These are phyloP conservation scores for Microtus oregoni DNA, from an alignment of 2,113 vertebrate genomes.

Conservation along the genomic window DNA sequence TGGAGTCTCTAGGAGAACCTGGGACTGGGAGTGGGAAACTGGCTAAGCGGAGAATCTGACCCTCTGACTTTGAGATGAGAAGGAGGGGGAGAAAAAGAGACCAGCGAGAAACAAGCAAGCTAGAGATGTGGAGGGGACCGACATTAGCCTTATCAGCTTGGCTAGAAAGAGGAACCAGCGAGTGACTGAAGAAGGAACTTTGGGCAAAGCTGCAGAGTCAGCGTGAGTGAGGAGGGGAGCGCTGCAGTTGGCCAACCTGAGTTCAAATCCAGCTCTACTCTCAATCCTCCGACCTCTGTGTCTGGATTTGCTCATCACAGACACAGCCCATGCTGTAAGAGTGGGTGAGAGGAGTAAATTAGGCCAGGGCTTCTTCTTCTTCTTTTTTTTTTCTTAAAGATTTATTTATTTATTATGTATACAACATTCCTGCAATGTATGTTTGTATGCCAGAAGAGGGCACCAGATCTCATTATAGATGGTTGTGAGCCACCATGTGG, in stretches of 20 bases:
- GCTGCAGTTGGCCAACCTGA: not conserved
- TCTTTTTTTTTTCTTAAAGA: too few relatives aligned
- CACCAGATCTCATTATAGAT: too few relatives aligned
- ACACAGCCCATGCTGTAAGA: not conserved
- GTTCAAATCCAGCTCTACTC: not conserved
- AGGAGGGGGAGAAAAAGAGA: not conserved
- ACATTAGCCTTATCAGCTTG: not conserved
- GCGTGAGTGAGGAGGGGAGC: not conserved
- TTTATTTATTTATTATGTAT: too few relatives aligned
- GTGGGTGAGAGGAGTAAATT: too few relatives aligned
- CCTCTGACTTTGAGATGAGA: not conserved
- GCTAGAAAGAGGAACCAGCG: not conserved
- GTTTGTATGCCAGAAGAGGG: too few relatives aligned
- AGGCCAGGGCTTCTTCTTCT: not conserved
- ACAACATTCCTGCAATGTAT: too few relatives aligned
- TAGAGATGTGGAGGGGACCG: not conserved
- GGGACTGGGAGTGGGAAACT: not conserved
- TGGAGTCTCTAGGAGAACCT: not conserved
- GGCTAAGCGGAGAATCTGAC: not conserved
- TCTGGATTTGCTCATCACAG: not conserved
- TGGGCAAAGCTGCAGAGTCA: not conserved
- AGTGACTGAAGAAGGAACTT: not conserved
- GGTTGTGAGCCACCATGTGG: too few relatives aligned
- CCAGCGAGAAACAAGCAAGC: not conserved
- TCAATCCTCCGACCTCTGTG: not conserved